Evolutionary conservation across 1,140 invertebrate genomes (phyloP).

Genomic region (Papilio polytes): DNA sequence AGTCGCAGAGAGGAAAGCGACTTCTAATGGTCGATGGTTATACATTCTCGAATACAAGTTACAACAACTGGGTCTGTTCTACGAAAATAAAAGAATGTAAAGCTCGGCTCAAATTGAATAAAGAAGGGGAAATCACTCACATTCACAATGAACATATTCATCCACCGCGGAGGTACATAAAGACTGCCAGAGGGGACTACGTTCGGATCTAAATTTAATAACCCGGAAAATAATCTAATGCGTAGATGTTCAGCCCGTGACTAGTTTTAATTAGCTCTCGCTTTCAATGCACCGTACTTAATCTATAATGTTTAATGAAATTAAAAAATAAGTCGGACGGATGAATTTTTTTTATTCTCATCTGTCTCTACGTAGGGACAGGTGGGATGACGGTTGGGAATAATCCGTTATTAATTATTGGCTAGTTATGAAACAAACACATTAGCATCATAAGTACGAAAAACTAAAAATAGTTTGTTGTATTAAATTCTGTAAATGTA

Average conservation of each 20-base stretch:
- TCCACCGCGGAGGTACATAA: neutral
- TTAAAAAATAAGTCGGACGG: too few species aligned
- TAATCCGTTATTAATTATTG: neutral
- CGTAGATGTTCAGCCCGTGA: too few species aligned
- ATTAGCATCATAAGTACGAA: too few species aligned
- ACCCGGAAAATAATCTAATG: neutral
- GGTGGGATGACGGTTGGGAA: too few species aligned
- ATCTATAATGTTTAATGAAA: too few species aligned
- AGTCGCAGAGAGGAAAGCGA: constrained; percentile 47
- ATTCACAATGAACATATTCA: neutral
- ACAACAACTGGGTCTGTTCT: constrained; percentile 42
- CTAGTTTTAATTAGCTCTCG: too few species aligned
- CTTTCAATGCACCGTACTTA: too few species aligned
- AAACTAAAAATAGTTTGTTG: neutral
- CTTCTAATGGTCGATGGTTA: constrained; percentile 50
- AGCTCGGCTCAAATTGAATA: constrained; percentile 38
- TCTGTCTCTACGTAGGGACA: too few species aligned
- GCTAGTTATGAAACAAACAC: neutral
- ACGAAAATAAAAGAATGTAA: constrained; percentile 41
- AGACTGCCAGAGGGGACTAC: neutral
- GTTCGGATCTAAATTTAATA: neutral
- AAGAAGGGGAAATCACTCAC: constrained; percentile 16
- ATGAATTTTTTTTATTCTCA: too few species aligned
- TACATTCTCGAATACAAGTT: constrained; percentile 46
- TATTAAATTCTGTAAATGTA: neutral